These are phyloP conservation scores for Alcedo quadribrachys DNA, from an alignment of 2,797 vertebrate species.

Conservation along the genomic window DNA sequence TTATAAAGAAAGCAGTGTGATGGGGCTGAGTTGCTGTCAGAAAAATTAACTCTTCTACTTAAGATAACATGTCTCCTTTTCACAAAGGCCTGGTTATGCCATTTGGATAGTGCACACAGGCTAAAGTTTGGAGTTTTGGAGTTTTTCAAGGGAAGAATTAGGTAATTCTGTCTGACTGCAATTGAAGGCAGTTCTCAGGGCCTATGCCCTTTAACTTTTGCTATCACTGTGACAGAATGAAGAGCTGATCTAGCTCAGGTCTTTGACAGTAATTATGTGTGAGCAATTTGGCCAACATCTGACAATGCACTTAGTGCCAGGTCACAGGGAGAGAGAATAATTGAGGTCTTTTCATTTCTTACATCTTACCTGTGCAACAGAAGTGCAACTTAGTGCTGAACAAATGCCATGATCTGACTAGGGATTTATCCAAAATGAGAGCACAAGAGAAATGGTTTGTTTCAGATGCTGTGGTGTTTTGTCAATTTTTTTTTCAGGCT, in stretches of 20 bases:
- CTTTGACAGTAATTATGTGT: not conserved
- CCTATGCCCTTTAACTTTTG: constrained; percentile 21
- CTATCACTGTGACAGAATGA: not conserved
- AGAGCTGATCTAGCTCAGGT: constrained; percentile 17
- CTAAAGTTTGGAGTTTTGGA: not conserved
- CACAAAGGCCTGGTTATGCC: not conserved
- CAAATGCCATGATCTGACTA: not conserved
- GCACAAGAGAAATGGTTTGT: not conserved
- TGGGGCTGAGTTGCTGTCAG: not conserved
- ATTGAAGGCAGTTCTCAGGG: not conserved
- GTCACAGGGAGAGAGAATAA: not conserved
- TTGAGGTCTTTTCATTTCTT: not conserved
- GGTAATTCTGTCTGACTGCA: not conserved
- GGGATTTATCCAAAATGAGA: not conserved
- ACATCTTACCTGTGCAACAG: not conserved
- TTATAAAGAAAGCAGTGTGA: not conserved
- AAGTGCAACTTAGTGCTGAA: constrained; percentile 14
- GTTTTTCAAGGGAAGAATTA: not conserved
- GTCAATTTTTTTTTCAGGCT: not conserved
- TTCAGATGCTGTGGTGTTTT: not conserved
- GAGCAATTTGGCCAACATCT: constrained; percentile 29
- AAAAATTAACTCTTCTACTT: not conserved
- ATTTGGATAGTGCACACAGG: not conserved
- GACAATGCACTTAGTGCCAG: not conserved
- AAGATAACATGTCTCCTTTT: not conserved